Percentiles rank a stretch among this genome's conserved stretches.
Evolutionary conservation across 2,113 vertebrate species (phyloP).

Genomic region (Ageneiosus marmoratus): DNA sequence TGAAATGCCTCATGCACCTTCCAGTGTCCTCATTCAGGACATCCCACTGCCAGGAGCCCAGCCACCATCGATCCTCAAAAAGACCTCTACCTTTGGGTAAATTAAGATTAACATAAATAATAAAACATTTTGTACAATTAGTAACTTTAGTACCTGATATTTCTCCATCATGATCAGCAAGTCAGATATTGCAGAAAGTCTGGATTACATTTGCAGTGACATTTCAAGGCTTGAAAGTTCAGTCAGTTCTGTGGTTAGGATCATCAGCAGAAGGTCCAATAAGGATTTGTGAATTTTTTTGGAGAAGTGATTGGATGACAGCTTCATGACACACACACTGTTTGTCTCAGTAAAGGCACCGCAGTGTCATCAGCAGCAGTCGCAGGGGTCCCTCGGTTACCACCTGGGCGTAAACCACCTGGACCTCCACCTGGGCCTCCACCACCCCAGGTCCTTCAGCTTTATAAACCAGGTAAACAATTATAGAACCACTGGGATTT

Average conservation of each 20-base stretch:
- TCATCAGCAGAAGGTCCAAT: background rate
- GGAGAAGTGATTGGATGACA: background rate
- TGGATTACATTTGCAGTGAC: background rate
- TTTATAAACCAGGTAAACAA: conserved; percentile 14
- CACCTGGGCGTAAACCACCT: conserved; percentile 91
- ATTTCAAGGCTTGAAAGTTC: background rate
- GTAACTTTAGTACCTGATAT: too few species aligned
- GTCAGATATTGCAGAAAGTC: background rate
- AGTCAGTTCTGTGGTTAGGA: background rate
- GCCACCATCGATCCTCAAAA: conserved; percentile 96
- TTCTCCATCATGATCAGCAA: background rate
- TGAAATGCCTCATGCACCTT: conserved; percentile 97
- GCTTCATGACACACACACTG: conserved; percentile 38
- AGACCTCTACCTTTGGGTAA: conserved; percentile 88
- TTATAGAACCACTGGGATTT: background rate
- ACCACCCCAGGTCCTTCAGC: conserved; percentile 69
- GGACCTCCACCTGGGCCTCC: conserved; percentile 94
- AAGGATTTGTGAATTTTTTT: background rate
- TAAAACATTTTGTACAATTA: too few species aligned
- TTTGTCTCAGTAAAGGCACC: conserved; percentile 70
- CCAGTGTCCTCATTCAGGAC: conserved; percentile 96
- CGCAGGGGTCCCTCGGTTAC: conserved; percentile 87
- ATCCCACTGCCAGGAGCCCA: conserved; percentile 97
- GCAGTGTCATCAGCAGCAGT: conserved; percentile 74
- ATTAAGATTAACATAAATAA: too few species aligned